These are phyloP conservation scores for Ambastaia sidthimunki DNA, from an alignment of 2,797 vertebrate species.

Conservation along the genomic window DNA sequence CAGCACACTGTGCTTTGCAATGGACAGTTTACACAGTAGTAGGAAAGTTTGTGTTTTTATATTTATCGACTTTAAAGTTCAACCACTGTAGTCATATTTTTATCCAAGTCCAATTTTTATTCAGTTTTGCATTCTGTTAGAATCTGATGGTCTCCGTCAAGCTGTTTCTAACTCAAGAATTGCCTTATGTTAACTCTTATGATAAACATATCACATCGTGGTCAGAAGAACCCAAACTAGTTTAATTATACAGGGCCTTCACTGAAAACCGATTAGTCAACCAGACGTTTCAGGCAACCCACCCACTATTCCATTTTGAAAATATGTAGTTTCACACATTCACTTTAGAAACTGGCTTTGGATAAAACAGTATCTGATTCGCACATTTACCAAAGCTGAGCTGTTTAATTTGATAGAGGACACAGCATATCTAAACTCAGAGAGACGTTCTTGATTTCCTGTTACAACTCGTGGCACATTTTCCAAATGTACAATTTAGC, in stretches of 20 bases:
- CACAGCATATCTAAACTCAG: slow-evolving; percentile 39
- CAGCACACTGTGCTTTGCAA: too few relatives aligned
- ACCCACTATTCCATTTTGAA: not conserved
- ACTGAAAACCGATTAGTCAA: not conserved
- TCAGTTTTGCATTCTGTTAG: too few relatives aligned
- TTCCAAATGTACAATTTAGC: slow-evolving; percentile 44
- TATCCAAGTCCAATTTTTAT: too few relatives aligned
- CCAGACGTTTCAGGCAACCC: not conserved
- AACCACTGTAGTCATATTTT: too few relatives aligned
- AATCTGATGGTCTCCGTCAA: too few relatives aligned
- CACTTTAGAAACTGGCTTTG: slow-evolving; percentile 45
- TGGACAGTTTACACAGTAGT: too few relatives aligned
- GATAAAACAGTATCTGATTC: slow-evolving; percentile 41
- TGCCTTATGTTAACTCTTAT: not conserved
- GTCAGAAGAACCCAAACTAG: not conserved
- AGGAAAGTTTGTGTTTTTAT: too few relatives aligned
- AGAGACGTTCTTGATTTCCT: slow-evolving; percentile 54
- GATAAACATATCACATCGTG: not conserved
- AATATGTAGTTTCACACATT: not conserved
- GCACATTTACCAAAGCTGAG: slow-evolving; percentile 4
- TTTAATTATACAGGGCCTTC: too few relatives aligned
- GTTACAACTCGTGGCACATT: slow-evolving; percentile 49
- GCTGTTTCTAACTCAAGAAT: too few relatives aligned
- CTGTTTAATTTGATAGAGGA: slow-evolving; percentile 25
- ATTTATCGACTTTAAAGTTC: too few relatives aligned